Conservation (phyloP, 53 echinoderm and acorn worm genomes). For the Arbacia lixula region DNA sequence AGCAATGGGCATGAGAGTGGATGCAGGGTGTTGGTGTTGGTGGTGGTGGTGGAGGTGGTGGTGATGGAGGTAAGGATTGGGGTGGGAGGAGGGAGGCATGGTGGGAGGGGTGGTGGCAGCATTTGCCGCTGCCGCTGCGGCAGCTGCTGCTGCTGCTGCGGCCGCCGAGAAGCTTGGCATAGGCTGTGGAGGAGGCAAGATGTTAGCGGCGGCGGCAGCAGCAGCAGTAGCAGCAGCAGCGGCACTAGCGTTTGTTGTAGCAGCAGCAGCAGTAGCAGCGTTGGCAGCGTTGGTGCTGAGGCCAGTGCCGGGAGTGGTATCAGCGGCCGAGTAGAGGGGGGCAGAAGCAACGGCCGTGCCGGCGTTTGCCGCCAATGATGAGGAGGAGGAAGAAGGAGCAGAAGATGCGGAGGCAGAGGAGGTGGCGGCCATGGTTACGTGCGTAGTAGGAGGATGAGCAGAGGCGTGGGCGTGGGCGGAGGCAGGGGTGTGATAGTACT, state of each 20-base stretch:
- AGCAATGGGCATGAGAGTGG: slow-evolving; percentile 56
- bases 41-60: slow-evolving; percentile 51
- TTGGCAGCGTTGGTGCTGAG: slow-evolving; percentile 27
- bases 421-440: slow-evolving; percentile 38
- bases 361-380: slow-evolving; percentile 33
- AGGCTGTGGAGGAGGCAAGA: slow-evolving; percentile 43
- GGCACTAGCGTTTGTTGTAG: slow-evolving; percentile 56
- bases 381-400: slow-evolving; percentile 43
- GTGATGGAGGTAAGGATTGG: slow-evolving; percentile 26
- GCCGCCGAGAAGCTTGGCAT: slow-evolving; percentile 38
- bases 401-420: slow-evolving; percentile 47
- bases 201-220: slow-evolving; percentile 15
- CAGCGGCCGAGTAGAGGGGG: slow-evolving; percentile 20
- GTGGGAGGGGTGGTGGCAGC: slow-evolving; percentile 28
- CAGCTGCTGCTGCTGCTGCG: slow-evolving; percentile 13
- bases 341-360: slow-evolving; percentile 41
- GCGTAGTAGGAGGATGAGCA: slow-evolving; percentile 53
- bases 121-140: slow-evolving; percentile 15
- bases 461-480: too few relatives aligned
- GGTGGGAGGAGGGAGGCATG: slow-evolving; percentile 8
- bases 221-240: slow-evolving; percentile 19
- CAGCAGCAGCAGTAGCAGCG: slow-evolving; percentile 53
- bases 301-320: slow-evolving; percentile 5
- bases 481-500: slow-evolving; percentile 98
- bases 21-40: slow-evolving; percentile 44